Evolutionary conservation across 2,888 invertebrate species (phyloP), one percentile per base, ranked within the genome.

Genomic region (Lepidochrysops patricia): DNA sequence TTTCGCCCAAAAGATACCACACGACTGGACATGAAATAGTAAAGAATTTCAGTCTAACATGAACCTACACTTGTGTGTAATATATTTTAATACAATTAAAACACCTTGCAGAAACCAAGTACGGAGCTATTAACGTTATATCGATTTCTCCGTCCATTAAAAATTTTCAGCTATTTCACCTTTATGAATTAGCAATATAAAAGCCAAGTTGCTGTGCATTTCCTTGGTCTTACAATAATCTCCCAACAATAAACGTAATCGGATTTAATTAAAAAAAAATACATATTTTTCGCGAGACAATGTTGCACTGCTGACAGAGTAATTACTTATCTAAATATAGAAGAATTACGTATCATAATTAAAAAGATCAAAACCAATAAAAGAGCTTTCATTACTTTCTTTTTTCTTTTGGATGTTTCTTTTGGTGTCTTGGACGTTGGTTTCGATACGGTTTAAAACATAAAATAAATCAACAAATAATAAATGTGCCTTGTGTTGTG

Each of bases 61-160:
- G 9, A 23, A 23, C 43, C 19, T 23, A 43, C 43, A 19, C 19
- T 23, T 1, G n/a, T 4, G 43, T 43, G 19, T 43, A 43, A 9
- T 43, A 43, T 43, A 43, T 23, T 43, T 12, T 58, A 50, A 61
- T 34, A 34, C 37, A 52, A 59, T 52, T 32, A 50, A 57, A 60
- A 25, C 70, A 84, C 86, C 79, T 76, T 54, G 74, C 79, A 43
- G 80, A 65, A 29, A 84, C 71, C 19, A 79, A 70, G 63, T 80
- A 77, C 0, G 83, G 79, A 9, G 86, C 80, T 56, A 70, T 70
- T 48, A 85, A 71, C 34, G 70, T 67, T 59, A 63, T 70, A 68
- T 84, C 79, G 60, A 85, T 80, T 37, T 76, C 69, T 15, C 75
- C 77, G 62, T 61, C 81, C 82, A 84, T 84, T 19, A 56, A 63